Conservation (phyloP, 2,888 invertebrate genomes). For the Eilema griseolum region DNA sequence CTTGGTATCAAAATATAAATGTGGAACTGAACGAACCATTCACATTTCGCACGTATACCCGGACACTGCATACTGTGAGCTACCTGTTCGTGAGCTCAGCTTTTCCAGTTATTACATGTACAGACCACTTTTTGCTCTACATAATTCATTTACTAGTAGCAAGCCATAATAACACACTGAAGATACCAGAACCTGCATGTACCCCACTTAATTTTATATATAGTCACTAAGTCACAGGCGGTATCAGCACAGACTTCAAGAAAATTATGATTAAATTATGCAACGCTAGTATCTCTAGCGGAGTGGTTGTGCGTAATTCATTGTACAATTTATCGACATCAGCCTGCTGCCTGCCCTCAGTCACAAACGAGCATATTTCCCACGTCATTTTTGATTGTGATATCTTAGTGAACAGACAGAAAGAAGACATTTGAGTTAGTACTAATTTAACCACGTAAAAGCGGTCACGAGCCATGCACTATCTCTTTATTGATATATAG, state of each 20-base stretch:
- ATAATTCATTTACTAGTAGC: constrained; percentile 51
- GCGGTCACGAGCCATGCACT: constrained; percentile 65
- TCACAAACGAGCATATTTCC: constrained; percentile 85
- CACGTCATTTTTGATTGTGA: constrained; percentile 85
- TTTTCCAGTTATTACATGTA: constrained; percentile 71
- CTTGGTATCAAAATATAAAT: constrained; percentile 75
- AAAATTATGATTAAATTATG: constrained; percentile 79
- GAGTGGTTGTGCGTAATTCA: constrained; percentile 75
- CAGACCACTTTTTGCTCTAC: constrained; percentile 61
- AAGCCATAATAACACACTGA: constrained; percentile 35
- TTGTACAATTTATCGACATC: constrained; percentile 81
- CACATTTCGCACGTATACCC: constrained; percentile 72
- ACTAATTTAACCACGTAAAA: constrained; percentile 78
- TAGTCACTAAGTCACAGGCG: constrained; percentile 42
- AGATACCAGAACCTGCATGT: not conserved
- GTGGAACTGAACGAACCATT: constrained; percentile 68
- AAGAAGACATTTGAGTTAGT: constrained; percentile 76
- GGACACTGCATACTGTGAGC: constrained; percentile 73
- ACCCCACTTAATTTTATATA: constrained; percentile 41
- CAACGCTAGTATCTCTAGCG: constrained; percentile 66
- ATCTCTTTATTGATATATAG: constrained; percentile 71
- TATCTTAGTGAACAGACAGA: constrained; percentile 80
- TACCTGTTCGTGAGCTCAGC: constrained; percentile 68
- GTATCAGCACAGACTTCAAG: constrained; percentile 49
- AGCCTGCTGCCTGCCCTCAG: constrained; percentile 65